Percentiles rank a stretch among this genome's conserved stretches.
Evolutionary conservation across 2,888 invertebrate species (phyloP).

Genomic region (Dasypogon diadema): DNA sequence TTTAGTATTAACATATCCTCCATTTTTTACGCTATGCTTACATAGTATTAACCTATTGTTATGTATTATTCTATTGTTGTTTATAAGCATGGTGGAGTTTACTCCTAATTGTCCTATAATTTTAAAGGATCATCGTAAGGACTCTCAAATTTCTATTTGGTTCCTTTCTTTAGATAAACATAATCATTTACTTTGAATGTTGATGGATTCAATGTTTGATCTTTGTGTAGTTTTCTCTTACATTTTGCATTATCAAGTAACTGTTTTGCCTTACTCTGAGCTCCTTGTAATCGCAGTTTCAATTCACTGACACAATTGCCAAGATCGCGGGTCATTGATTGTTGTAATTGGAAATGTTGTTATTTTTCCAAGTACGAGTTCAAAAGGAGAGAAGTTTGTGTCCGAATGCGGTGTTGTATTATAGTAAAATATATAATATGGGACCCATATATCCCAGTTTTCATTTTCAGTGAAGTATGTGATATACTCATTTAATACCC

Average conservation of each 20-base stretch:
- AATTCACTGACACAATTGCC: too few relatives aligned
- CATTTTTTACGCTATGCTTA: too few relatives aligned
- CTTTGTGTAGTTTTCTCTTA: neutral
- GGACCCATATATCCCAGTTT: slow-evolving; percentile 35
- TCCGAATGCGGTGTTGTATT: slow-evolving; percentile 20
- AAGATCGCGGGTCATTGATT: too few relatives aligned
- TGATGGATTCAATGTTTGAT: neutral
- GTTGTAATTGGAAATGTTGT: neutral
- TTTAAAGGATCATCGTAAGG: neutral
- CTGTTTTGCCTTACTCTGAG: neutral
- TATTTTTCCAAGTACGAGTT: slow-evolving; percentile 12
- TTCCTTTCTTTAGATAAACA: neutral
- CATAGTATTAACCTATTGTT: neutral
- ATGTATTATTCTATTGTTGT: neutral
- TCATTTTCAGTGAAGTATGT: slow-evolving; percentile 21
- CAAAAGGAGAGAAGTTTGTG: slow-evolving; percentile 1
- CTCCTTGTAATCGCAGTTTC: neutral
- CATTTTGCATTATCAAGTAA: neutral
- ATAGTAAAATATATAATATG: slow-evolving; percentile 26
- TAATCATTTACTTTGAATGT: neutral
- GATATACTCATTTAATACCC: slow-evolving; percentile 32
- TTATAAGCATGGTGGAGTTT: neutral
- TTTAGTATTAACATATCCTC: too few relatives aligned
- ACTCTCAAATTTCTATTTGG: neutral
- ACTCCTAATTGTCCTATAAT: neutral